Conservation (phyloP, 2,113 vertebrate genomes). For the Chloropsis hardwickii region DNA sequence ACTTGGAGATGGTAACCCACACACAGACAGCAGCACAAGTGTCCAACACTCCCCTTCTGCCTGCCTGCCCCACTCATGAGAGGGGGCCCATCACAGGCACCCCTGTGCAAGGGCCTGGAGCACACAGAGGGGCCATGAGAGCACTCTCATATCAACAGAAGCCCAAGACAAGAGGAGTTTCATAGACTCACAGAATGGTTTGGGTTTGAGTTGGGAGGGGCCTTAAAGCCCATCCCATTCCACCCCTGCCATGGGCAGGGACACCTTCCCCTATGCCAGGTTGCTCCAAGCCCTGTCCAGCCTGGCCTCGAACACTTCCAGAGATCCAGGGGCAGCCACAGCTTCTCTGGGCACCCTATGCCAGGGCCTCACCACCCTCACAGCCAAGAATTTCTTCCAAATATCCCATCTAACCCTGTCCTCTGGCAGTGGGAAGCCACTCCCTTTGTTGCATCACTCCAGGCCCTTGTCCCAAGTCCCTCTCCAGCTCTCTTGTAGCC, state of each 20-base stretch:
- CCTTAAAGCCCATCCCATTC: not conserved
- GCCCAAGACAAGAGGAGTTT: not conserved
- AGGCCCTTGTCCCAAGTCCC: not conserved
- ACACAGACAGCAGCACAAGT: not conserved
- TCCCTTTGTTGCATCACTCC: not conserved
- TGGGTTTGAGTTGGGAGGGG: not conserved
- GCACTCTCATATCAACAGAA: rapidly evolving
- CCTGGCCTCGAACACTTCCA: not conserved
- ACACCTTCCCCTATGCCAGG: not conserved
- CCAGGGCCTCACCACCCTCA: rapidly evolving
- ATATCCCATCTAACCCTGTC: not conserved
- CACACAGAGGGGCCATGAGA: rapidly evolving
- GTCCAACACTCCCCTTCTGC: not conserved
- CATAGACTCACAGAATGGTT: no score
- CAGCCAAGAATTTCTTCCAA: rapidly evolving
- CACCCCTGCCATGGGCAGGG: not conserved
- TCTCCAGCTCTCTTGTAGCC: not conserved
- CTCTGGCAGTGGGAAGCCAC: not conserved
- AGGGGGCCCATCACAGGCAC: not conserved
- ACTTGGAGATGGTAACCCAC: not conserved
- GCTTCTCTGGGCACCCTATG: not conserved
- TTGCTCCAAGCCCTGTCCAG: rapidly evolving
- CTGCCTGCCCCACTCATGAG: not conserved
- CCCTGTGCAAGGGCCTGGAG: rapidly evolving
- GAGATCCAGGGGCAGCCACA: not conserved